Evolutionary conservation across 2,797 vertebrate genomes (phyloP).

Genomic region (Pangasius macronema): DNA sequence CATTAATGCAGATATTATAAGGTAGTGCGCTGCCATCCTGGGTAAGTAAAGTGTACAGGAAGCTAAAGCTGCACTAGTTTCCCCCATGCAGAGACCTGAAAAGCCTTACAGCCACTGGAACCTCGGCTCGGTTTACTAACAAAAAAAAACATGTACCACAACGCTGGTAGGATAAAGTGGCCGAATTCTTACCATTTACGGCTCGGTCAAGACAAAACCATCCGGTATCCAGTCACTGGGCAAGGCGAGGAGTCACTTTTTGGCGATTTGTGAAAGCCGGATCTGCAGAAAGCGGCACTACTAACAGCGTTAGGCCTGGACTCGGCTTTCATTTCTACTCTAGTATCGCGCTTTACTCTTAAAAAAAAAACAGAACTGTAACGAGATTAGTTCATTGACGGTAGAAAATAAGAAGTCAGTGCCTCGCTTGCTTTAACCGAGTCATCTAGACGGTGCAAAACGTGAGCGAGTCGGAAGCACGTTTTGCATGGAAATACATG

Average conservation of each 20-base stretch:
- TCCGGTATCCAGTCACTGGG: conserved; percentile 63
- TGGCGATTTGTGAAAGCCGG: conserved; percentile 74
- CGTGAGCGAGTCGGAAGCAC: conserved; percentile 63
- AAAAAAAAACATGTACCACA: conserved; percentile 58
- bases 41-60: conserved; percentile 28
- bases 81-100: not conserved
- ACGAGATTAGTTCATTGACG: conserved; percentile 49
- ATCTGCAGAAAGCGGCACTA: conserved; percentile 75
- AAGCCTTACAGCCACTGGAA: not conserved
- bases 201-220: conserved; percentile 74
- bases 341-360: conserved; percentile 69
- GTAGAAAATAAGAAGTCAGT: conserved; percentile 27
- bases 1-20: not conserved
- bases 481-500: conserved; percentile 66
- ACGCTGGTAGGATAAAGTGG: conserved; percentile 59
- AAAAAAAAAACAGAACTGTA: conserved; percentile 40
- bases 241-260: conserved; percentile 72
- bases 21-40: conserved; percentile 14
- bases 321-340: conserved; percentile 78
- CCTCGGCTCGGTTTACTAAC: conserved; percentile 9
- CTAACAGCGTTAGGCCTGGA: conserved; percentile 73
- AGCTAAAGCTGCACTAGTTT: conserved; percentile 30
- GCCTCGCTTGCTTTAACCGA: conserved; percentile 60
- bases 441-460: conserved; percentile 57
- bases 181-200: conserved; percentile 79